Percentiles rank a stretch among this genome's conserved stretches.
Conservation (phyloP, 2,888 invertebrate genomes). For the Trachelus iudaicus region DNA sequence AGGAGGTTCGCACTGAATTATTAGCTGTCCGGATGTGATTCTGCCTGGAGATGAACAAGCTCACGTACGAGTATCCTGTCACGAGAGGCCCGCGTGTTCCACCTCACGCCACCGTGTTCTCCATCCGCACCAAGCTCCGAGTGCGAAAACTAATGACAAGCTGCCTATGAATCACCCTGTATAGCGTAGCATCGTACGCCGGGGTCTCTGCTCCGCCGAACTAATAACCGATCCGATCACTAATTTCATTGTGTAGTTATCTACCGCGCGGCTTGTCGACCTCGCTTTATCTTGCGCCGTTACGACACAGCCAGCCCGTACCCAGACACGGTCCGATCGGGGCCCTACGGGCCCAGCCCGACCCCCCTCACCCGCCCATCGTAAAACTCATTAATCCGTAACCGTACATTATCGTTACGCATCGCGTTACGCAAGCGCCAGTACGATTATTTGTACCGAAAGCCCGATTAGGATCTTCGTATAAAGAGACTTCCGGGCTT, state of each 20-base stretch:
- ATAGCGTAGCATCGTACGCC: conserved; percentile 14
- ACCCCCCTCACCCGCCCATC: not conserved
- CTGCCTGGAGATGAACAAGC: conserved; percentile 48
- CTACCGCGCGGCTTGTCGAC: not conserved
- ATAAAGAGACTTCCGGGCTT: not conserved
- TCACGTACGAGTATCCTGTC: conserved; percentile 62
- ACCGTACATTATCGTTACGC: not conserved
- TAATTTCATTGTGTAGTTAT: conserved; percentile 42
- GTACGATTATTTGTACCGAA: not conserved
- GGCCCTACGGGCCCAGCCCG: not conserved
- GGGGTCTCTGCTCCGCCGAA: conserved; percentile 30
- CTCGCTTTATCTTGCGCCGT: not conserved
- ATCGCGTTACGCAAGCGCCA: not conserved
- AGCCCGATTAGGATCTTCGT: not conserved
- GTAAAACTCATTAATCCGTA: not conserved
- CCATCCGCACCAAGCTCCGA: conserved; percentile 55
- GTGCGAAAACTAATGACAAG: conserved; percentile 59
- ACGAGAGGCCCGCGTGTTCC: conserved; percentile 42
- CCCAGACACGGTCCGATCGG: not conserved
- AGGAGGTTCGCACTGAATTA: conserved; percentile 36
- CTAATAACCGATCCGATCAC: conserved; percentile 58
- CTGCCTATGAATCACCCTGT: conserved; percentile 59
- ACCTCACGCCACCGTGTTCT: conserved; percentile 51
- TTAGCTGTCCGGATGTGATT: conserved; percentile 56
- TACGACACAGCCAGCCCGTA: not conserved